A percentile compares a stretch with the other conserved stretches of the same genome.
phyloP scores from a whole-genome alignment of 2,113 vertebrate genomes.

The Apodemus sylvaticus region DNA sequence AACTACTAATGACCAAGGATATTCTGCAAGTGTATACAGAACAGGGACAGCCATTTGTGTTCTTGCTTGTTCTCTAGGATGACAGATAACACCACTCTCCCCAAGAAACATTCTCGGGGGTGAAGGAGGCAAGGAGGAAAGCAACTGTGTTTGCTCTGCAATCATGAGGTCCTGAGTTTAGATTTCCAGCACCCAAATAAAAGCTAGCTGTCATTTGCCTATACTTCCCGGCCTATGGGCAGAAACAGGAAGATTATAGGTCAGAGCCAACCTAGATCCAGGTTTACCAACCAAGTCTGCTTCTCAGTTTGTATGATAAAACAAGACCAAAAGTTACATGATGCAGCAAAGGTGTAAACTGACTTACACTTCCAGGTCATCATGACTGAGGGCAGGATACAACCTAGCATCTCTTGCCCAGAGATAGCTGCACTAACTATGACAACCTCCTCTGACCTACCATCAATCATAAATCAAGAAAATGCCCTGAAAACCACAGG shows the following conservation, averaged over 20 bases:
- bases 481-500: neutral
- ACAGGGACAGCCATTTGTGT: neutral
- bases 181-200: neutral
- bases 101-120: neutral
- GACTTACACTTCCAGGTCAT: neutral
- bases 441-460: neutral
- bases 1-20: neutral
- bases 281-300: neutral
- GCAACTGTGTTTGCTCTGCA: neutral
- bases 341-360: neutral
- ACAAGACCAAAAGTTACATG: neutral
- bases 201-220: neutral
- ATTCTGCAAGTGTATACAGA: neutral
- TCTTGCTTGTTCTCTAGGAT: neutral
- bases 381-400: neutral
- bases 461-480: neutral
- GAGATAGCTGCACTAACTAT: neutral
- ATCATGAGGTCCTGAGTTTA: neutral
- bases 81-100: neutral
- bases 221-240: neutral
- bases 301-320: neutral
- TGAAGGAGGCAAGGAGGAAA: too few relatives aligned
- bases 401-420: neutral
- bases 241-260: neutral
- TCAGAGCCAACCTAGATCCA: too few relatives aligned